phyloP scores from a whole-genome alignment of 2,888 invertebrate genomes.

The Chironomus riparius region DNA sequence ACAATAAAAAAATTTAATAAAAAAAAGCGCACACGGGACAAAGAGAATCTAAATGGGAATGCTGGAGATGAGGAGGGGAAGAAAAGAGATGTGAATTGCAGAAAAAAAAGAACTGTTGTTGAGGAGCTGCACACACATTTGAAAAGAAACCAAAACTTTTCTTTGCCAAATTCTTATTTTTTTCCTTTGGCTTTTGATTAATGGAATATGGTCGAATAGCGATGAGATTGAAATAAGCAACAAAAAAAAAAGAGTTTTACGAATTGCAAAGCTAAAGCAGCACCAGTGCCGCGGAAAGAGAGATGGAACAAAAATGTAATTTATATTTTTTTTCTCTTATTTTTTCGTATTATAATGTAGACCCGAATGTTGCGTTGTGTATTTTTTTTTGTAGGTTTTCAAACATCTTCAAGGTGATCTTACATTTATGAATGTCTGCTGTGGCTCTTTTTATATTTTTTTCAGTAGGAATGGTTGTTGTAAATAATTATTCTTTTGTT shows the following conservation, averaged over 20 bases:
- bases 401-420: slow-evolving; percentile 27
- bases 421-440: slow-evolving; percentile 25
- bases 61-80: background rate
- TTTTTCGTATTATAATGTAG: slow-evolving; percentile 15
- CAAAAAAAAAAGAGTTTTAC: background rate
- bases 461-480: background rate
- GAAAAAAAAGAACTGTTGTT: background rate
- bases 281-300: background rate
- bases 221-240: background rate
- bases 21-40: background rate
- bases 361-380: slow-evolving; percentile 17
- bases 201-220: slow-evolving; percentile 8
- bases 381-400: slow-evolving; percentile 24
- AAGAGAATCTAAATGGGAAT: background rate
- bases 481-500: slow-evolving; percentile 24
- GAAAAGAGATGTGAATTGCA: background rate
- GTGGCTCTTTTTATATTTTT: slow-evolving; percentile 18
- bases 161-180: slow-evolving; percentile 1
- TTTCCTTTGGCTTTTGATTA: slow-evolving; percentile 8
- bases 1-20: background rate
- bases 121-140: slow-evolving; percentile 1
- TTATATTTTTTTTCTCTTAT: background rate
- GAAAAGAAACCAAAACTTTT: background rate
- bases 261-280: background rate
- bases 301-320: slow-evolving; percentile 26